Base-by-base conservation (phyloP, 2,797 vertebrate species). In the Margarornis squamiger region DNA sequence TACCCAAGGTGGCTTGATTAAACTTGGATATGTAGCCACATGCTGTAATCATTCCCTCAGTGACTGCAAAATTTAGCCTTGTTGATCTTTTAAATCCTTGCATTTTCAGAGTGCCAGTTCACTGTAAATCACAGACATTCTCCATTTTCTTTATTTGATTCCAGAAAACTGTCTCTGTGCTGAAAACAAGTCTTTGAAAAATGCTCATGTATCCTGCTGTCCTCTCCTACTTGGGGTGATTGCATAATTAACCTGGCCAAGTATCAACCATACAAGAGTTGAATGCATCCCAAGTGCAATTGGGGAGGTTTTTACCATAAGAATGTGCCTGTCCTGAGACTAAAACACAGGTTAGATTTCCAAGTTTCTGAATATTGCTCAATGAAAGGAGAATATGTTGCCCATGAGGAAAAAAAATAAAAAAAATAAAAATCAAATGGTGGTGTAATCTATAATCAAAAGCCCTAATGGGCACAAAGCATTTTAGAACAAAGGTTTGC, bases 301-400 rank as follows among this genome's bases (percentile, higher is more conserved):
- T 96, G 95, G 97, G 97, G 96, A 97, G 96, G 95, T 94, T 97
- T 97, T 98, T 97, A 98, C 97, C 97, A 97, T 97, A 98, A 97
- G 95, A 98, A 98, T 97, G 96, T 96, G 97, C 95, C 94, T 98
- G 97, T 97, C 96, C 97, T 97, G 96, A 98, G 93, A 98, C 92
- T 98, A 98, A 98, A 98, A 97, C 97, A 98, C 97, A 98, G 97
- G 97, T 98, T 98, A 97, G 94, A 98, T 97, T 97, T 98, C 97
- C 98, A 98, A 97, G 97, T 98, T 98, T 97, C 96, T 97, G 91
- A 98, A 97, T 96, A 91, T 98, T 98, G 97, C 97, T 97, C 97
- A 98, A 97, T 97, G 97, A 97, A 97, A 97, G 93, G 95, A 94
- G 97, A 96, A 96, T 97, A 97, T 96, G 95, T 91, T 96, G 94